These are phyloP conservation scores for Chaetorhynchus papuensis DNA, from an alignment of 2,113 vertebrate genomes.

Conservation along the genomic window DNA sequence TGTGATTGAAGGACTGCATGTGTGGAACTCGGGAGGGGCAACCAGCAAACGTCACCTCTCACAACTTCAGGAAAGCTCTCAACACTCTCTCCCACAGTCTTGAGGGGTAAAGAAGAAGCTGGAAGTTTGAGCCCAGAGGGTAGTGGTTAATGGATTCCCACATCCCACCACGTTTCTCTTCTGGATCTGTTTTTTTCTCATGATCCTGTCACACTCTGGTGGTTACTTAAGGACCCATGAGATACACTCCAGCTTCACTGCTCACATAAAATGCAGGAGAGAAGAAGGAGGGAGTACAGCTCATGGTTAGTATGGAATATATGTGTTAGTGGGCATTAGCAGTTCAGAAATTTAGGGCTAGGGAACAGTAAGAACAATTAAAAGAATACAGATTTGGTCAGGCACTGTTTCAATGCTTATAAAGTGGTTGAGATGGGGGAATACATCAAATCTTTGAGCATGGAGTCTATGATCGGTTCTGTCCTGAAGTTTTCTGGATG, in stretches of 20 bases:
- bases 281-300: neutral
- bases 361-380: neutral
- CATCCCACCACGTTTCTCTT: neutral
- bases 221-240: neutral
- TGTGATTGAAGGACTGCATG: neutral
- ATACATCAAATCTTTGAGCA: neutral
- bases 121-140: neutral
- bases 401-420: neutral
- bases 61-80: neutral
- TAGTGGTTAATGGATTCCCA: neutral
- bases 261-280: neutral
- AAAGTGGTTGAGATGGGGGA: neutral
- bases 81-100: neutral
- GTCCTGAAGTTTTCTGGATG: neutral
- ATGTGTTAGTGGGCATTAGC: neutral
- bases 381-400: neutral
- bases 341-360: neutral
- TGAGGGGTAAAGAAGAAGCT: neutral
- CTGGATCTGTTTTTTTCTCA: neutral
- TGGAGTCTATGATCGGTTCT: neutral
- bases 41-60: neutral
- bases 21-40: neutral
- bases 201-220: neutral
- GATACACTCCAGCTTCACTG: neutral
- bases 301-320: neutral